These are phyloP conservation scores for Hydropotes inermis DNA, from an alignment of 2,113 vertebrate genomes.

Conservation along the genomic window DNA sequence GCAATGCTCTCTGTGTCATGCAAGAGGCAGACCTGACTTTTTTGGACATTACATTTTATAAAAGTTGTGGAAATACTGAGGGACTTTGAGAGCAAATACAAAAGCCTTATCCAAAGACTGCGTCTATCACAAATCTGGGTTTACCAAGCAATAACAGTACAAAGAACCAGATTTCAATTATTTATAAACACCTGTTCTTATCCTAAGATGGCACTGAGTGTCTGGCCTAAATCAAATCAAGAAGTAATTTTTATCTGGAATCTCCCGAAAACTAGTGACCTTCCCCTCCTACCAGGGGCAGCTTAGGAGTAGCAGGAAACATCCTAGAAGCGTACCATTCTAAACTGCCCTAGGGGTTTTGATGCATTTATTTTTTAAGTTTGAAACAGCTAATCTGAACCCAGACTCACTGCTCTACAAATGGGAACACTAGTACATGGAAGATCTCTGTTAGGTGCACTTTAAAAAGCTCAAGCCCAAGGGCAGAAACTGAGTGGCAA, in stretches of 20 bases:
- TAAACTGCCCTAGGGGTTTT: background rate
- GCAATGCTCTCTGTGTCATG: background rate
- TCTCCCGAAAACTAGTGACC: conserved; percentile 17
- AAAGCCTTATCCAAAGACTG: conserved; percentile 22
- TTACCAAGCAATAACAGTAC: conserved; percentile 32
- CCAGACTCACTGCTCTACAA: background rate
- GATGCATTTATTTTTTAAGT: conserved; percentile 20
- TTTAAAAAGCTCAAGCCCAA: conserved; percentile 48
- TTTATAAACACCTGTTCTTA: conserved; percentile 51
- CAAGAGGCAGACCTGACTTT: background rate
- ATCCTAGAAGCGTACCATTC: background rate
- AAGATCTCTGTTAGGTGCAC: conserved; percentile 25
- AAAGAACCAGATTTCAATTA: conserved; percentile 47
- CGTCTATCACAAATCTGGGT: conserved; percentile 19
- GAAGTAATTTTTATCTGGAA: conserved; percentile 28
- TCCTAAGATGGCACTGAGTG: conserved; percentile 29
- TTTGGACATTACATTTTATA: background rate
- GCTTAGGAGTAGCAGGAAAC: background rate
- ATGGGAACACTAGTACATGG: background rate
- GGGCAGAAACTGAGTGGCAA: background rate
- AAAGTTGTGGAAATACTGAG: background rate
- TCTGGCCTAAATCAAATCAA: conserved; percentile 58
- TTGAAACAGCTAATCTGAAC: conserved; percentile 14
- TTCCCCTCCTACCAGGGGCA: background rate
- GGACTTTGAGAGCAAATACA: conserved; percentile 19